phyloP scores from a whole-genome alignment of 2,888 invertebrate genomes.

The Zeuzera pyrina region DNA sequence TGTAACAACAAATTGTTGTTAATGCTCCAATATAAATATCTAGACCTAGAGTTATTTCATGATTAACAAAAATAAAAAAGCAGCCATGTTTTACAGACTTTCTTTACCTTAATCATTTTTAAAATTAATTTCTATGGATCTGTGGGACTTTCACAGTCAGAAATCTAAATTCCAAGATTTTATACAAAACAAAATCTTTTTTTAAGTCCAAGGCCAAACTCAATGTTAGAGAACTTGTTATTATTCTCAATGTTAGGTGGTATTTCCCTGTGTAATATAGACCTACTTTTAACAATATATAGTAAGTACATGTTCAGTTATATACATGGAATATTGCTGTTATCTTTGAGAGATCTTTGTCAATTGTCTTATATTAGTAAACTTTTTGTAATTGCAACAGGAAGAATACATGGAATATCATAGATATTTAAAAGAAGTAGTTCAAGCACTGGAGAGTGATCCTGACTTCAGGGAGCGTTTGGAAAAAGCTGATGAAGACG shows the following conservation, averaged over 20 bases:
- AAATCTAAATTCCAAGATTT: too few relatives aligned
- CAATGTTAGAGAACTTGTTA: too few relatives aligned
- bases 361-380: not conserved
- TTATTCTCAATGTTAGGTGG: too few relatives aligned
- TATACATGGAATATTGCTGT: not conserved
- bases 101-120: too few relatives aligned
- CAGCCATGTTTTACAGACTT: too few relatives aligned
- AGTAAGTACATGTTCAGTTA: not conserved
- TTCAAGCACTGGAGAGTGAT: constrained; percentile 91
- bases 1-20: not conserved
- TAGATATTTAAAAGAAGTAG: constrained; percentile 91
- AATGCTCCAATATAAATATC: not conserved
- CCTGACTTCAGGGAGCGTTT: constrained; percentile 85
- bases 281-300: too few relatives aligned
- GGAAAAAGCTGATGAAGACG: constrained; percentile 85
- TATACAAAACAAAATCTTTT: too few relatives aligned
- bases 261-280: too few relatives aligned
- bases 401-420: constrained; percentile 84
- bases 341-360: not conserved
- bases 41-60: not conserved
- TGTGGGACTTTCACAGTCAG: too few relatives aligned
- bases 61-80: not conserved
- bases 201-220: too few relatives aligned
- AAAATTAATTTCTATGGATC: too few relatives aligned
- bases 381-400: constrained; percentile 21